Percentiles rank a stretch among this genome's conserved stretches.
phyloP scores from a whole-genome alignment of 2,888 invertebrate genomes.

The Chamaedrilus cognettii region DNA sequence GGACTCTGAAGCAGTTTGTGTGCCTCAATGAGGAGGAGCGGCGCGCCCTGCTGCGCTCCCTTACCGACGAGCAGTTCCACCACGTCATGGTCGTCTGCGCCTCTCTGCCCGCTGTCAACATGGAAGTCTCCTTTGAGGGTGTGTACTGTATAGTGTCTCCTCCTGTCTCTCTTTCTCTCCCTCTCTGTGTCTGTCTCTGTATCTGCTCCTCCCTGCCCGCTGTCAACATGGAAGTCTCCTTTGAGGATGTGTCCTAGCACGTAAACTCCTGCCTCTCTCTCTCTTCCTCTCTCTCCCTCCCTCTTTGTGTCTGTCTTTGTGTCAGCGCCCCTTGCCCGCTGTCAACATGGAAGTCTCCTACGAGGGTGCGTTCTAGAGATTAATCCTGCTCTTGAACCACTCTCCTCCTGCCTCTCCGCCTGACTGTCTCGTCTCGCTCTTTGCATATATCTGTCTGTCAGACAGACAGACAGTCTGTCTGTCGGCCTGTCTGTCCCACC shows the following conservation, averaged over 20 bases:
- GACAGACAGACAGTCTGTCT: slow-evolving; percentile 5
- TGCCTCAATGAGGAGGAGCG: slow-evolving; percentile 88
- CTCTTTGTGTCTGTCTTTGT: neutral
- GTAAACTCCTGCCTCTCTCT: neutral
- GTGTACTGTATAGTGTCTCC: slow-evolving; percentile 34
- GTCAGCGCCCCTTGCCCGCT: slow-evolving; percentile 86
- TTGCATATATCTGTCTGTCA: slow-evolving; percentile 69
- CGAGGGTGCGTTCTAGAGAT: slow-evolving; percentile 73
- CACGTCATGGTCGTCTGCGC: slow-evolving; percentile 91
- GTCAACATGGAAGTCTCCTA: slow-evolving; percentile 62
- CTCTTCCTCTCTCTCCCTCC: neutral
- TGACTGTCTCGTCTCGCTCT: slow-evolving; percentile 63
- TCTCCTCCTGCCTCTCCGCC: neutral
- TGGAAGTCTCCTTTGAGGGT: slow-evolving; percentile 79
- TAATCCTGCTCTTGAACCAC: neutral
- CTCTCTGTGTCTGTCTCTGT: neutral
- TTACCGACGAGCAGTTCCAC: slow-evolving; percentile 83
- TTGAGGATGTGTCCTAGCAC: slow-evolving; percentile 75
- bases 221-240: slow-evolving; percentile 59
- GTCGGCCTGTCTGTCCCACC: neutral
- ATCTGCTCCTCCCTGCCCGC: slow-evolving; percentile 78
- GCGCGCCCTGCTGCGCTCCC: slow-evolving; percentile 76
- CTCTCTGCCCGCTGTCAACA: slow-evolving; percentile 73
- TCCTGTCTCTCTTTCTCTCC: neutral
- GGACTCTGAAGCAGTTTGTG: slow-evolving; percentile 85